A percentile compares a stretch with the other conserved stretches of the same genome.
These are phyloP conservation scores for Caenorhabditis tropicalis DNA, from an alignment of 1,140 invertebrate genomes.

Conservation along the genomic window DNA sequence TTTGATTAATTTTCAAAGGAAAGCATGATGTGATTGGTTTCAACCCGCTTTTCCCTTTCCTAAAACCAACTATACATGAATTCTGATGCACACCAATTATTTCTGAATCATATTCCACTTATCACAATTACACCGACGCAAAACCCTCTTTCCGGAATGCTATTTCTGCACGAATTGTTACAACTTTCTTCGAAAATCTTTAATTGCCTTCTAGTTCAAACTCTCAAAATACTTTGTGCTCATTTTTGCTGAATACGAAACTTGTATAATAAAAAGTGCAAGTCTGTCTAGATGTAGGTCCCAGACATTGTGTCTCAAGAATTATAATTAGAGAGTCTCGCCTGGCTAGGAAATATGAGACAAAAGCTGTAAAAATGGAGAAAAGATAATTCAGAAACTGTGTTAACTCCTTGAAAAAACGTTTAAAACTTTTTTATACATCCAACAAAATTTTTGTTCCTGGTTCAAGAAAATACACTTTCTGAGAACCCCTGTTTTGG, in stretches of 20 bases:
- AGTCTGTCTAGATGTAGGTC: background rate
- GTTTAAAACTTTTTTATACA: too few species aligned
- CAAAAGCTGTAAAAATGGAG: too few species aligned
- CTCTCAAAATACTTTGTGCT: background rate
- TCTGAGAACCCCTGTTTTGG: too few species aligned
- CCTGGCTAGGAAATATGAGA: too few species aligned
- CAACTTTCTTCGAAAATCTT: background rate
- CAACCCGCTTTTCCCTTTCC: background rate
- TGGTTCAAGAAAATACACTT: too few species aligned
- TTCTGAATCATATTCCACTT: background rate
- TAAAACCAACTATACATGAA: background rate
- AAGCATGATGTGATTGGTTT: slow-evolving; percentile 11
- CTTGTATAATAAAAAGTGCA: background rate
- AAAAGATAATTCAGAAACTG: too few species aligned
- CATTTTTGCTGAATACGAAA: background rate
- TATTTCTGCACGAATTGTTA: slow-evolving; percentile 1
- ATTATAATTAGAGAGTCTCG: too few species aligned
- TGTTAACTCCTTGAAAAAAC: too few species aligned
- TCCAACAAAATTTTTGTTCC: too few species aligned
- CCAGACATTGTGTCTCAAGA: too few species aligned
- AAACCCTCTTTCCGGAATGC: slow-evolving; percentile 17
- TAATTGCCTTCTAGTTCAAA: background rate
- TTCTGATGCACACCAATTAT: slow-evolving; percentile 1
- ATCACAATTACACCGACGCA: slow-evolving; percentile 2
- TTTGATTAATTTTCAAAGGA: background rate